Base-by-base conservation (phyloP, 2,113 vertebrate species). In the Hiodon tergisus region DNA sequence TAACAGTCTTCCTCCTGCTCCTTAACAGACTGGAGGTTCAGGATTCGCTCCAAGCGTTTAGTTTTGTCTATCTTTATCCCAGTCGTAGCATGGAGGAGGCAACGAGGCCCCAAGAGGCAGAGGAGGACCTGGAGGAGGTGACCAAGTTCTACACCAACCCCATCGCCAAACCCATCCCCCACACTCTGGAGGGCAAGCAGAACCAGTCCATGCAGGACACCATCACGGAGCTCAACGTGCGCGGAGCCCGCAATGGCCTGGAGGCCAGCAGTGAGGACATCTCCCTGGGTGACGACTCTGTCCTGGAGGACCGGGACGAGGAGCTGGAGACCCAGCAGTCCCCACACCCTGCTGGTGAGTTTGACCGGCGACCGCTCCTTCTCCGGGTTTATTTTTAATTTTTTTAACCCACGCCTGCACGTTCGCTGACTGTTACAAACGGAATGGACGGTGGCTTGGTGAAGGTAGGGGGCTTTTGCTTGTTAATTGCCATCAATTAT, bases 251-350 rank as follows among this genome's bases (percentile, higher is more conserved):
- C 8, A 95, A 93, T 1, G 94, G 93, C 0, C 85, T 95, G 73
- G 95, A 98, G 81, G 90, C 92, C 85, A 95, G 94, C 88, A 94
- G 91, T 0, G 95, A 98, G 31, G 95, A 98, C 0, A 82, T 92
- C 0, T 98, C 94, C 1, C 88, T 93, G 9, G 94, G 91, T 0
- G 95, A 98, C 1, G 95, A 96, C 52, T 97, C 94, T 54, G 79
- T 97, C 75, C 95, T 94, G 78, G 95, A 96, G 11, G 95, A 95
- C 1, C 76, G 83, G 0, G 94, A 95, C 0, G 93, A 95, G 72
- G 88, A 93, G 82, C 69, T 83, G 0, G 92, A 94, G 3, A 17
- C 75, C 0, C 57, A 78, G 9, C 89, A 81, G 11, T 72, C 90
- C 7, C 83, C 87, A 13, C 94, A 98, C 6, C 97, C 97, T 0